phyloP scores from a whole-genome alignment of 1,140 invertebrate genomes.

The Thaumetopoea pityocampa region DNA sequence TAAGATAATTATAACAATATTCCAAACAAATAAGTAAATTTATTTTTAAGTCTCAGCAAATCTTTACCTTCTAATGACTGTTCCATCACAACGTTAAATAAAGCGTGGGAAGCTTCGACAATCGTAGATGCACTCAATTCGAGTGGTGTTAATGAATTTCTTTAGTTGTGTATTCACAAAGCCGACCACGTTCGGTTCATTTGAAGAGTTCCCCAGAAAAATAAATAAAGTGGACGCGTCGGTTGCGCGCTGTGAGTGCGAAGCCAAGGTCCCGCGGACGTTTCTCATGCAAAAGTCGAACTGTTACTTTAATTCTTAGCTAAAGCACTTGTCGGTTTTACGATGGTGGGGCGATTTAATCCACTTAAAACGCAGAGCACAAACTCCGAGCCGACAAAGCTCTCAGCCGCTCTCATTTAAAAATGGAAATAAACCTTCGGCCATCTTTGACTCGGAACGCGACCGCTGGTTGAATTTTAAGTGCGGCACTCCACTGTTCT shows the following conservation, averaged over 20 bases:
- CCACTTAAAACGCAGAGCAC: conserved; percentile 75
- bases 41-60: conserved; percentile 17
- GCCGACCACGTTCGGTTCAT: conserved; percentile 37
- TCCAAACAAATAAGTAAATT: too few relatives aligned
- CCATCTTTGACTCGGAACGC: conserved; percentile 71
- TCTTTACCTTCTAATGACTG: conserved; percentile 10
- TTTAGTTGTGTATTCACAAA: conserved; percentile 64
- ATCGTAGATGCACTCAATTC: conserved; percentile 24
- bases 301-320: conserved; percentile 74
- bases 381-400: conserved; percentile 73
- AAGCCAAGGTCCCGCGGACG: conserved; percentile 55
- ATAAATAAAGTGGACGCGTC: conserved; percentile 52
- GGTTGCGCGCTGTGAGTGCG: conserved; percentile 57
- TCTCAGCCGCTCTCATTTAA: conserved; percentile 75
- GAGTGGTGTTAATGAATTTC: conserved; percentile 62
- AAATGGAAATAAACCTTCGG: conserved; percentile 72
- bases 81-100: conserved; percentile 5
- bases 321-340: conserved; percentile 74
- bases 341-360: conserved; percentile 74
- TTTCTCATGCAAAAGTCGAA: conserved; percentile 75
- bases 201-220: conserved; percentile 47
- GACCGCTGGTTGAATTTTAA: conserved; percentile 69
- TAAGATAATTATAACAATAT: too few relatives aligned
- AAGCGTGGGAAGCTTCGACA: conserved; percentile 12
- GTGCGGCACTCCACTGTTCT: conserved; percentile 53